phyloP scores from a whole-genome alignment of 2,888 invertebrate species.

The Platerodrilus igneus region DNA sequence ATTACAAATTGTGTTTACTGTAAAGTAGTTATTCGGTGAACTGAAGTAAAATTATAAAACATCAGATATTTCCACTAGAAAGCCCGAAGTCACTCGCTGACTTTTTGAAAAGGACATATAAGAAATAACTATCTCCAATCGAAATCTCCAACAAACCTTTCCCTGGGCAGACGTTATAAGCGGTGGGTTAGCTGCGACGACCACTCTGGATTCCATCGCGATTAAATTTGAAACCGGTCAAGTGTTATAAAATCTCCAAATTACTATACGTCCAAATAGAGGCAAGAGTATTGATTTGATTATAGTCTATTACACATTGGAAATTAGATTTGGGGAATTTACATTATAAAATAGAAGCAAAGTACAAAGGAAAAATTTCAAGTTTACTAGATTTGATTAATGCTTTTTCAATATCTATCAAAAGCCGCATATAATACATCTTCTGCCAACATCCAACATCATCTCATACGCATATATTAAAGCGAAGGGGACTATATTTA shows the following conservation, averaged over 20 bases:
- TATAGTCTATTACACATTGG: too few relatives aligned
- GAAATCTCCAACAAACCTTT: constrained; percentile 16
- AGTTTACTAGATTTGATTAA: constrained; percentile 32
- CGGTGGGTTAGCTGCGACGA: constrained; percentile 10
- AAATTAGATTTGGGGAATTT: background rate
- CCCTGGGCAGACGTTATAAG: constrained; percentile 8
- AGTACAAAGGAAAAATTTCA: too few relatives aligned
- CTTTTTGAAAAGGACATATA: too few relatives aligned
- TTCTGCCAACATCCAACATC: constrained; percentile 19
- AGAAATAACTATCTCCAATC: constrained; percentile 17
- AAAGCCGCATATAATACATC: constrained; percentile 20
- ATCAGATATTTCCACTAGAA: too few relatives aligned
- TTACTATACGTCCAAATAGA: constrained; percentile 8
- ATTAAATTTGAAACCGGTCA: constrained; percentile 16
- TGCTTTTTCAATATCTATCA: constrained; percentile 24
- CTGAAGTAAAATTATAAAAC: too few relatives aligned
- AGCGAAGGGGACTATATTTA: constrained; percentile 1
- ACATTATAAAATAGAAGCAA: background rate
- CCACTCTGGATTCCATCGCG: constrained; percentile 15
- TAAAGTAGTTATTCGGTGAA: too few relatives aligned
- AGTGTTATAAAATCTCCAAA: constrained; percentile 16
- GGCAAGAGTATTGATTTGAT: too few relatives aligned
- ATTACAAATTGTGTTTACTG: too few relatives aligned
- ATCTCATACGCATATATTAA: constrained; percentile 15
- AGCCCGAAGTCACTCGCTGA: too few relatives aligned